phyloP scores from a whole-genome alignment of 2,888 invertebrate genomes.

The Stenodema calcarata region DNA sequence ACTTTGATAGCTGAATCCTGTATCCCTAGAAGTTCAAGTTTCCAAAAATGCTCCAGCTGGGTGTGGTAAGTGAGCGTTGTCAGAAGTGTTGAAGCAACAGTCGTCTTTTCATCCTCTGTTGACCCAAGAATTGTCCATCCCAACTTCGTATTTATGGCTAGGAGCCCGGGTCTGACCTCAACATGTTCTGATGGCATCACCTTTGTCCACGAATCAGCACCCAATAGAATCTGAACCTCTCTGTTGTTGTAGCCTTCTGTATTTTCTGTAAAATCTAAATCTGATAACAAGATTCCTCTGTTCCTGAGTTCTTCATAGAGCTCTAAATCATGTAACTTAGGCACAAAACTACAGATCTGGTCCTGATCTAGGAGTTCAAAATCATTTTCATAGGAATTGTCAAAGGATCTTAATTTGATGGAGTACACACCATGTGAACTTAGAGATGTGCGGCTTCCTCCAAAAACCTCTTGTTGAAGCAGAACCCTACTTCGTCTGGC shows the following conservation, averaged over 20 bases:
- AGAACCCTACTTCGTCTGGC: background rate
- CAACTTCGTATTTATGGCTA: slow-evolving; percentile 43
- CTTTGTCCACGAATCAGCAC: slow-evolving; percentile 46
- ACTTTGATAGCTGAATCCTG: background rate
- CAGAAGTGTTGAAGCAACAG: slow-evolving; percentile 8
- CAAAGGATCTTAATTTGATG: slow-evolving; percentile 7
- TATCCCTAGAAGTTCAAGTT: slow-evolving; percentile 41
- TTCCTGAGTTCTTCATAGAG: slow-evolving; percentile 10
- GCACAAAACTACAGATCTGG: slow-evolving; percentile 26
- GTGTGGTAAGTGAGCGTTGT: slow-evolving; percentile 33
- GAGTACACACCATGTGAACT: slow-evolving; percentile 9
- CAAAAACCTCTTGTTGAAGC: slow-evolving; percentile 30
- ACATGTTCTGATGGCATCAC: slow-evolving; percentile 31
- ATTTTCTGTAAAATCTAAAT: slow-evolving; percentile 21
- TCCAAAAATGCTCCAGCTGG: slow-evolving; percentile 41
- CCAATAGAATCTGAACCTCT: slow-evolving; percentile 43
- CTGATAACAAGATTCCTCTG: slow-evolving; percentile 33
- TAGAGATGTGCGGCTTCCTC: slow-evolving; percentile 12
- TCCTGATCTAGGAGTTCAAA: slow-evolving; percentile 33
- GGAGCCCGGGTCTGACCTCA: background rate
- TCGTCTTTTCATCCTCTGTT: background rate
- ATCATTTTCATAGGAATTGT: background rate
- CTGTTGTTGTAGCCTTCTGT: background rate
- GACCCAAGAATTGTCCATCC: slow-evolving; percentile 44
- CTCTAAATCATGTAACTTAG: background rate